Conservation (phyloP, 2,888 invertebrate genomes). For the Acanthosepion pharaonis region DNA sequence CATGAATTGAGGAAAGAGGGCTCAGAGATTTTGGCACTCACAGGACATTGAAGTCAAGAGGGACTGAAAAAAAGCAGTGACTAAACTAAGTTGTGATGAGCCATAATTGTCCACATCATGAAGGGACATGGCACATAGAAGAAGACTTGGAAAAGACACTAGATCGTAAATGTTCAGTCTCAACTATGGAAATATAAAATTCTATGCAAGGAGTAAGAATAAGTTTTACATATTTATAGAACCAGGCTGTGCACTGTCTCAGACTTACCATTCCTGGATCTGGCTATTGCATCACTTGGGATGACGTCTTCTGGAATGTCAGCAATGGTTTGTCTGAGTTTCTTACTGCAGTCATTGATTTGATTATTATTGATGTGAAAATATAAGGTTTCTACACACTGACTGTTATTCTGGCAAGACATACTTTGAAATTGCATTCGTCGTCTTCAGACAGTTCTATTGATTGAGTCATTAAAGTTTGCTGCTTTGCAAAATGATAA, state of each 20-base stretch:
- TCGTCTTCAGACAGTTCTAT: not conserved
- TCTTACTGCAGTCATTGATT: constrained; percentile 2
- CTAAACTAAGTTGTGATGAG: too few relatives aligned
- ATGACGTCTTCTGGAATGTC: not conserved
- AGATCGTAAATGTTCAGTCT: too few relatives aligned
- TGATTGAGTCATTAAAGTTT: not conserved
- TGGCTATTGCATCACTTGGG: not conserved
- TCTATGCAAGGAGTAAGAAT: not conserved
- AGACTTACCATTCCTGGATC: not conserved
- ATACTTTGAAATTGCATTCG: not conserved
- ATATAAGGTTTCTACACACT: not conserved
- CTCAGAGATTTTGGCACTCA: too few relatives aligned
- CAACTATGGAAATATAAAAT: too few relatives aligned
- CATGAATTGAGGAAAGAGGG: too few relatives aligned
- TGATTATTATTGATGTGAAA: not conserved
- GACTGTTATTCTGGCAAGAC: not conserved
- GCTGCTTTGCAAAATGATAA: not conserved
- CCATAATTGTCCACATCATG: too few relatives aligned
- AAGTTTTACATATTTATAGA: not conserved
- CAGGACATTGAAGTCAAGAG: too few relatives aligned
- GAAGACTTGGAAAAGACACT: too few relatives aligned
- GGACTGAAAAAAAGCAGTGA: too few relatives aligned
- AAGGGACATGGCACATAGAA: too few relatives aligned
- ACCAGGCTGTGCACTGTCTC: not conserved
- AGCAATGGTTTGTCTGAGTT: not conserved